Evolutionary conservation across 2,888 invertebrate genomes (phyloP).

Genomic region (Pristionchus japonicus): DNA sequence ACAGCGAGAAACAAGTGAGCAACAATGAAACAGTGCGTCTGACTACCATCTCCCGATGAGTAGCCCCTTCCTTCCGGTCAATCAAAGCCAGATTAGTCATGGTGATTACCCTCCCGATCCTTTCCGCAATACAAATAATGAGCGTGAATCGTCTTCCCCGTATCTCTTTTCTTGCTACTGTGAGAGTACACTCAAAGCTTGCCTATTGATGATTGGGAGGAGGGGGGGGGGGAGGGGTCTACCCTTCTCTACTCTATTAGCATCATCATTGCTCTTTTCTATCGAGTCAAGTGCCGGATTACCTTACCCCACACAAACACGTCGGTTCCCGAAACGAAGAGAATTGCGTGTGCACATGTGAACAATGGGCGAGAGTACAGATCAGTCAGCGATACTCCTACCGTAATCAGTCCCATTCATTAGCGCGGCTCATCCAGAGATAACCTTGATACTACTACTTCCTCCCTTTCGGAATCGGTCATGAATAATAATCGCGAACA

Average conservation of each 20-base stretch:
- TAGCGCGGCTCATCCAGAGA: conserved; percentile 5
- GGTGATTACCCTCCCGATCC: conserved; percentile 3
- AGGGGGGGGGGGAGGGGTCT: neutral
- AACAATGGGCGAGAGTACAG: neutral
- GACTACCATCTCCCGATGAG: neutral
- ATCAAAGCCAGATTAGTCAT: conserved; percentile 28
- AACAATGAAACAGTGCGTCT: neutral
- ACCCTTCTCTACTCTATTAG: neutral
- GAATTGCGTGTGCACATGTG: neutral
- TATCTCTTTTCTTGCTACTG: conserved; percentile 37
- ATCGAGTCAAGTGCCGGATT: conserved; percentile 34
- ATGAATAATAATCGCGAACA: conserved; percentile 36
- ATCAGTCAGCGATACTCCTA: neutral
- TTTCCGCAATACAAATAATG: conserved; percentile 44
- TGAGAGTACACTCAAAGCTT: neutral
- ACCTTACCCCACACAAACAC: conserved; percentile 2
- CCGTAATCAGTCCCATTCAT: conserved; percentile 22
- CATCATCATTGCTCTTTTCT: neutral
- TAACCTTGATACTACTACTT: conserved; percentile 34
- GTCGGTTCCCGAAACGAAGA: neutral
- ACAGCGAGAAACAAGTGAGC: neutral
- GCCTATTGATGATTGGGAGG: neutral
- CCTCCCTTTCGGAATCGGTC: conserved; percentile 32
- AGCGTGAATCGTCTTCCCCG: conserved; percentile 23
- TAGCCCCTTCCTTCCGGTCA: neutral